These are phyloP conservation scores for Stenchaetothrips biformis DNA, from an alignment of 2,888 invertebrate species.

Conservation along the genomic window DNA sequence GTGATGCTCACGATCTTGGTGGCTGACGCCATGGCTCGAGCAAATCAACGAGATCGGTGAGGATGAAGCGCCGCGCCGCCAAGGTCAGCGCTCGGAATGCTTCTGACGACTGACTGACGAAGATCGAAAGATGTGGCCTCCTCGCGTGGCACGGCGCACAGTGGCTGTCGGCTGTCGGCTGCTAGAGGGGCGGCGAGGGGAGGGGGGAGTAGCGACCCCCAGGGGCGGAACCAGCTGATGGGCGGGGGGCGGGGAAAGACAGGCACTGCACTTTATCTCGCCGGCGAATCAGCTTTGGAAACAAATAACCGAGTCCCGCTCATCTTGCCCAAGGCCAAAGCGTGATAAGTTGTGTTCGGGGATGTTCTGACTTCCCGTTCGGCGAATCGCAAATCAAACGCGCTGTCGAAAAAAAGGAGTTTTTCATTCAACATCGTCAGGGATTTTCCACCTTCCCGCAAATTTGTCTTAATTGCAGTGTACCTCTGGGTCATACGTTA, in stretches of 20 bases:
- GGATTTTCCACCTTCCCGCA: too few relatives aligned
- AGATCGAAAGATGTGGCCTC: background rate
- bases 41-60: background rate
- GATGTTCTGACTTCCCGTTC: background rate
- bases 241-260: too few relatives aligned
- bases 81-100: background rate
- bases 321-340: background rate
- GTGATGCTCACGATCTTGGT: slow-evolving; percentile 11
- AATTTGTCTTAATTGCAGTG: too few relatives aligned
- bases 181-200: background rate
- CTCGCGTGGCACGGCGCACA: background rate
- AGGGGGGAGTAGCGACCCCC: background rate
- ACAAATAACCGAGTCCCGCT: slow-evolving; percentile 1
- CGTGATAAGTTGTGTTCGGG: background rate
- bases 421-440: too few relatives aligned
- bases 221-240: too few relatives aligned
- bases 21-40: background rate
- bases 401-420: background rate
- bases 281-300: background rate
- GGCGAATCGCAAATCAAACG: background rate
- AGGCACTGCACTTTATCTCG: background rate
- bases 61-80: background rate
- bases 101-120: background rate
- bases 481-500: background rate
- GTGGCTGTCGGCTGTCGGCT: background rate